Evolutionary conservation across 1,140 invertebrate genomes (phyloP).

Genomic region (Parapsyche elsis): DNA sequence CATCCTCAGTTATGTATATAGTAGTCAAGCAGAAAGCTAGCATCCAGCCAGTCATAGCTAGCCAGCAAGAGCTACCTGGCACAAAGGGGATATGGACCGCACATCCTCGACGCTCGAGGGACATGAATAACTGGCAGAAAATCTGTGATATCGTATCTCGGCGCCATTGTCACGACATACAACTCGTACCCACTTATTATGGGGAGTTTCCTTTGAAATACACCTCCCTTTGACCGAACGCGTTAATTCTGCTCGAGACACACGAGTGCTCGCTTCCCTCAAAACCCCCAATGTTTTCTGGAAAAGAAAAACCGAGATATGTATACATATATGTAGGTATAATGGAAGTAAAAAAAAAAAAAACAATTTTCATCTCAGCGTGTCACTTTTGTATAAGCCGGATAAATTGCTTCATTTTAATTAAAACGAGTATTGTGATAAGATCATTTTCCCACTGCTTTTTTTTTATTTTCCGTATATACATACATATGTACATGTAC

Average conservation of each 20-base stretch:
- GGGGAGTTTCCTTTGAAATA: not conserved
- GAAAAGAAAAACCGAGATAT: not conserved
- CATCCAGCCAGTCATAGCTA: not conserved
- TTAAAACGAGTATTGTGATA: slow-evolving; percentile 12
- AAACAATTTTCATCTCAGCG: slow-evolving; percentile 19
- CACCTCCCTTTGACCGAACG: slow-evolving; percentile 3
- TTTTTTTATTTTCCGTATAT: not conserved
- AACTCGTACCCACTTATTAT: not conserved
- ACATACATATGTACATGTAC: not conserved
- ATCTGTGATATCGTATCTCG: slow-evolving; percentile 30
- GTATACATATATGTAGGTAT: not conserved
- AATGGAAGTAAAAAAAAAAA: not conserved
- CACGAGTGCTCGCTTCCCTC: no score
- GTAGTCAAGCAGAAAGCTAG: no score
- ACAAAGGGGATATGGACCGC: slow-evolving; percentile 19
- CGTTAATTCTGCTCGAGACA: not conserved
- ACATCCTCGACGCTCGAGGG: not conserved
- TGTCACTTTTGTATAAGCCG: not conserved
- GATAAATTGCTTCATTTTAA: slow-evolving; percentile 14
- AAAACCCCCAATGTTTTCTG: no score
- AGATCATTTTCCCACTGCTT: not conserved
- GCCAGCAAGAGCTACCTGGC: not conserved
- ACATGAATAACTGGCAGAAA: slow-evolving; percentile 24
- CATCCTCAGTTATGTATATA: no score
- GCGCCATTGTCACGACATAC: not conserved